phyloP scores from a whole-genome alignment of 2,113 vertebrate species.

The Anhinga rufa region DNA sequence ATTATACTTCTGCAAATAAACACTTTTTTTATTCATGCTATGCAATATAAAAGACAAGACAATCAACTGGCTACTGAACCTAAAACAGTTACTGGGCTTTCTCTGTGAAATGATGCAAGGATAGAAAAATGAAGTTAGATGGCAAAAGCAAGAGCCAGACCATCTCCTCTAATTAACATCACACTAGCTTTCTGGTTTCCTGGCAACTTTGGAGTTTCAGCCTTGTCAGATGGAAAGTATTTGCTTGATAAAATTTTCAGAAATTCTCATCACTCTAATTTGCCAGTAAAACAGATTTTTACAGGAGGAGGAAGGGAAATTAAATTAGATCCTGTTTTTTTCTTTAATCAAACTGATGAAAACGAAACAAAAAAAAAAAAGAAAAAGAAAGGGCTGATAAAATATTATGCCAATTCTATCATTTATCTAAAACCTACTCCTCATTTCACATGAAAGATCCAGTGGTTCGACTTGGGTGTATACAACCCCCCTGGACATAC shows the following conservation, averaged over 20 bases:
- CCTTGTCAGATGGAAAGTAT: slow-evolving; percentile 7
- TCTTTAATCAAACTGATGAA: background rate
- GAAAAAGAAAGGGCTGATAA: background rate
- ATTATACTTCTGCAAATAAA: background rate
- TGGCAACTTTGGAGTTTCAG: slow-evolving; percentile 21
- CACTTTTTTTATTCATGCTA: background rate
- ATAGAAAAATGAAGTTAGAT: background rate
- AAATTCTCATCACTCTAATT: slow-evolving; percentile 37
- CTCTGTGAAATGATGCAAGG: background rate
- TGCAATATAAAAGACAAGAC: background rate
- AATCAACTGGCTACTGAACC: background rate
- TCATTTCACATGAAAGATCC: background rate
- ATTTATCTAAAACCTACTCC: background rate
- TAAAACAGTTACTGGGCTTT: background rate
- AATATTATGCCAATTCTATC: background rate
- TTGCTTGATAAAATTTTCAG: slow-evolving; percentile 42
- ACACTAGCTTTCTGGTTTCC: slow-evolving; percentile 11
- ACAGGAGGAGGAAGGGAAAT: background rate
- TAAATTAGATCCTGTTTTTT: slow-evolving; percentile 15
- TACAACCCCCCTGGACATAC: background rate
- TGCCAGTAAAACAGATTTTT: slow-evolving; percentile 38
- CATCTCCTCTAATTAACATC: slow-evolving; percentile 33
- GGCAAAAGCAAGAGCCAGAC: background rate
- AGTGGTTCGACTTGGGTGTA: background rate
- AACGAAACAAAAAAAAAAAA: background rate